Evolutionary conservation across 1,140 invertebrate genomes (phyloP).

Genomic region (Drosophila miranda): DNA sequence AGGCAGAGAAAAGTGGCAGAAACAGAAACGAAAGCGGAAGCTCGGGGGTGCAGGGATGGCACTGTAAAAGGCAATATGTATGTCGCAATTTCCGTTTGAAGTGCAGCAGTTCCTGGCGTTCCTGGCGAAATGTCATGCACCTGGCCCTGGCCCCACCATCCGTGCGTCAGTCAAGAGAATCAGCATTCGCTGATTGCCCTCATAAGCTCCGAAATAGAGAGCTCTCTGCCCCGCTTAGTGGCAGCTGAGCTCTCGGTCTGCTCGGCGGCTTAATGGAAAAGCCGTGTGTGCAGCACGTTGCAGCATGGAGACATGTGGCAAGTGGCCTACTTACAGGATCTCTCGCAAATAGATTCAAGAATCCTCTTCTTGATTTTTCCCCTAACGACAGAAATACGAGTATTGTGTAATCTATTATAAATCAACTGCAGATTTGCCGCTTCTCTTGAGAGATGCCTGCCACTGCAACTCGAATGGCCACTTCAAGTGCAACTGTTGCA

Average conservation of each 20-base stretch:
- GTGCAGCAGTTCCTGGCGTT: constrained; percentile 48
- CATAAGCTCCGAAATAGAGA: not conserved
- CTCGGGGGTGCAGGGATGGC: not conserved
- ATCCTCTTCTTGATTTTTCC: not conserved
- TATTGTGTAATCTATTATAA: constrained; percentile 10
- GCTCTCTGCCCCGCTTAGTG: too few species aligned
- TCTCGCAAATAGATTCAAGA: constrained; percentile 9
- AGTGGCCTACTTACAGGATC: constrained; percentile 10
- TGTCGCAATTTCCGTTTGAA: constrained; percentile 70
- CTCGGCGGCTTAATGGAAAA: too few species aligned
- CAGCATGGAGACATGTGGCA: not conserved
- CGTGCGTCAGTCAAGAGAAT: constrained; percentile 31
- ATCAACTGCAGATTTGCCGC: constrained; percentile 34
- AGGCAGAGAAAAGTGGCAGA: constrained; percentile 29
- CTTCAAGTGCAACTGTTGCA: constrained; percentile 71
- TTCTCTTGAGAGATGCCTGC: constrained; percentile 1
- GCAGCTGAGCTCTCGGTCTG: too few species aligned
- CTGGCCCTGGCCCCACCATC: too few species aligned
- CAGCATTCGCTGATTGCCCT: constrained; percentile 47
- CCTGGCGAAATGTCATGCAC: constrained; percentile 45
- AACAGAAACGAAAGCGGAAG: constrained; percentile 9
- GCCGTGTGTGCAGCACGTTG: too few species aligned
- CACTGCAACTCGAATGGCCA: constrained; percentile 41
- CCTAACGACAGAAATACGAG: constrained; percentile 19
- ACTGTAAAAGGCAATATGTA: constrained; percentile 49